Evolutionary conservation across 2,888 invertebrate species (phyloP).

Genomic region (Ennomos fuscantarius): DNA sequence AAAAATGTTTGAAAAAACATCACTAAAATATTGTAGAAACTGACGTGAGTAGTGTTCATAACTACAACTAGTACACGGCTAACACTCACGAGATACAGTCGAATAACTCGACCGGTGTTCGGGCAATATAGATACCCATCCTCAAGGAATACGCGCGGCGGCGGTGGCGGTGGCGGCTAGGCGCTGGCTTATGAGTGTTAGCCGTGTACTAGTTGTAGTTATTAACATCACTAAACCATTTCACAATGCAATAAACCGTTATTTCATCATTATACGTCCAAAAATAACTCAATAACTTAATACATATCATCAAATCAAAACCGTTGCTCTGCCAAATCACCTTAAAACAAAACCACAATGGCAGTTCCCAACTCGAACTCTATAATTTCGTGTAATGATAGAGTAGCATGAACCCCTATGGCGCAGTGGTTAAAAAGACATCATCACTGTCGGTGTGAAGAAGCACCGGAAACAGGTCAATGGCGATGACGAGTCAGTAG

Average conservation of each 20-base stretch:
- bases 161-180: no score
- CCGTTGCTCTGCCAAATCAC: slow-evolving; percentile 18
- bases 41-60: no score
- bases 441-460: slow-evolving; percentile 56
- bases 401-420: slow-evolving; percentile 20
- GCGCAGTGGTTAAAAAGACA: slow-evolving; percentile 54
- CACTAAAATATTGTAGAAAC: no score
- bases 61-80: no score
- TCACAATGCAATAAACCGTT: slow-evolving; percentile 1
- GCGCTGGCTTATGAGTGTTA: no score
- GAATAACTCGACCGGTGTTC: no score
- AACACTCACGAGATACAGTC: no score
- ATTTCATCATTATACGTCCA: slow-evolving; percentile 1
- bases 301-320: slow-evolving; percentile 20
- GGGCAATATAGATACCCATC: no score
- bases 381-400: slow-evolving; percentile 29
- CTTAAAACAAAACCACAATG: slow-evolving; percentile 25
- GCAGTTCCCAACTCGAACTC: slow-evolving; percentile 19
- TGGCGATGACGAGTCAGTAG: slow-evolving; percentile 47
- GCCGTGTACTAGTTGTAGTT: no score
- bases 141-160: no score
- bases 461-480: slow-evolving; percentile 59
- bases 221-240: no score
- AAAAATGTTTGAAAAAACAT: no score
- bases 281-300: slow-evolving; percentile 20